Conservation (phyloP, 2,113 vertebrate genomes). For the Prionailurus bengalensis region DNA sequence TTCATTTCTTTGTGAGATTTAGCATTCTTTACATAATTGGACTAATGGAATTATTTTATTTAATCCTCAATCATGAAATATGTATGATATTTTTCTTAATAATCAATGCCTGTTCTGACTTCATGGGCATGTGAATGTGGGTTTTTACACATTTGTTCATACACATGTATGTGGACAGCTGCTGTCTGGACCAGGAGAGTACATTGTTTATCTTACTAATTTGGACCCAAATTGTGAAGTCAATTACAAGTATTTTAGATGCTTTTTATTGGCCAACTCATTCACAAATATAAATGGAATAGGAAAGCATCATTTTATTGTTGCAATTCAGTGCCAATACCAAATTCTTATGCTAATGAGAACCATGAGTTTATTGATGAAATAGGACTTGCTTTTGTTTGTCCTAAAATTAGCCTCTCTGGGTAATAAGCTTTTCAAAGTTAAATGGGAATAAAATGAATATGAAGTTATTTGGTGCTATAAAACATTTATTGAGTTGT, state of each 20-base stretch:
- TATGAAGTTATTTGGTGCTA: background rate
- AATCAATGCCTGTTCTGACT: background rate
- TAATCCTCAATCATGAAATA: background rate
- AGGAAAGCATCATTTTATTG: background rate
- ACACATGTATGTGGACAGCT: background rate
- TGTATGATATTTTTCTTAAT: background rate
- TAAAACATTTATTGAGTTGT: background rate
- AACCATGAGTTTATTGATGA: background rate
- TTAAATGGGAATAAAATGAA: background rate
- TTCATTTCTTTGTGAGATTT: background rate
- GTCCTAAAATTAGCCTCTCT: background rate
- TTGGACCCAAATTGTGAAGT: background rate
- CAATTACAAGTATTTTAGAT: background rate
- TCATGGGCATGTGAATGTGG: background rate
- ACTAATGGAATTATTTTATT: background rate
- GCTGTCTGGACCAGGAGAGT: background rate
- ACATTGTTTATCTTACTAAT: background rate
- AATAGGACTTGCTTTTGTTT: background rate
- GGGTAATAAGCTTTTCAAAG: background rate
- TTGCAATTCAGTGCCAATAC: background rate
- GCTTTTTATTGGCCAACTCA: background rate
- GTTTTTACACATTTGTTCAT: background rate
- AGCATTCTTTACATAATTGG: background rate
- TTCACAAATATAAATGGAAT: background rate
- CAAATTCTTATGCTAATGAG: background rate